These are phyloP conservation scores for Aphidius colemani DNA, from an alignment of 2,888 invertebrate species.

Conservation along the genomic window DNA sequence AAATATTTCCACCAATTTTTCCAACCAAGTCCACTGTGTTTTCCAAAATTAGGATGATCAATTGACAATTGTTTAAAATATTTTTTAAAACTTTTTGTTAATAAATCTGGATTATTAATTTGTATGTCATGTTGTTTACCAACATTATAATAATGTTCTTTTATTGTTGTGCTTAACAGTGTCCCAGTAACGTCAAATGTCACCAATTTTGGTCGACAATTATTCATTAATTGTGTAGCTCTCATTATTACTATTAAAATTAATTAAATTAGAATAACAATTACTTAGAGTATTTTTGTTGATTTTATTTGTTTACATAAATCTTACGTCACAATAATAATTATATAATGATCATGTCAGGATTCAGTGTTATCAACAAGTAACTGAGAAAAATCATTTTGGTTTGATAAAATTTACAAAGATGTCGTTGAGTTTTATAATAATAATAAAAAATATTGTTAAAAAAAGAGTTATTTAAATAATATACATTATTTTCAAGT, in stretches of 20 bases:
- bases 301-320: not conserved
- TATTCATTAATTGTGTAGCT: slow-evolving; percentile 52
- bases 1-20: slow-evolving; percentile 82
- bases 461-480: not conserved
- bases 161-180: slow-evolving; percentile 62
- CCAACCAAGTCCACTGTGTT: slow-evolving; percentile 71
- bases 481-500: no score
- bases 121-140: slow-evolving; percentile 72
- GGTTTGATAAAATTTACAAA: no score
- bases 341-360: no score
- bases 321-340: not conserved
- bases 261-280: not conserved
- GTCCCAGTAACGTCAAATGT: slow-evolving; percentile 92
- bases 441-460: slow-evolving; percentile 3
- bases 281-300: not conserved
- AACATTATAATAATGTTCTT: slow-evolving; percentile 70
- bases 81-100: slow-evolving; percentile 68
- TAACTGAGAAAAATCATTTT: no score
- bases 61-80: slow-evolving; percentile 70
- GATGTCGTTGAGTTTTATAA: not conserved
- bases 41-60: slow-evolving; percentile 83
- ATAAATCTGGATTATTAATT: slow-evolving; percentile 64
- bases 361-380: no score
- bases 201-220: slow-evolving; percentile 67
- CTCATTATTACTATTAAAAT: not conserved